Evolutionary conservation across 1,140 invertebrate species (phyloP).

Genomic region (Trinorchestia longiramus): DNA sequence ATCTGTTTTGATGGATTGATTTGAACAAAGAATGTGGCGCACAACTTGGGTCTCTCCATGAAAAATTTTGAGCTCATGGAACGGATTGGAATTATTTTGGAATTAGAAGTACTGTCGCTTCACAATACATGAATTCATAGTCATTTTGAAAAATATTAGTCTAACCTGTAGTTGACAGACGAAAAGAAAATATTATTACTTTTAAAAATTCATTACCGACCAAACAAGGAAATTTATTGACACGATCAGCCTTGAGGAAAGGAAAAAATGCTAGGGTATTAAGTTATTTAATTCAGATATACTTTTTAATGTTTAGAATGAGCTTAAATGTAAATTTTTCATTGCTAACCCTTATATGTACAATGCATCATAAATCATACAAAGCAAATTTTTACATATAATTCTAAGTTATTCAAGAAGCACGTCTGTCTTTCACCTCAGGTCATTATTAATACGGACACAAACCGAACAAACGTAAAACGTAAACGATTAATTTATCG

Average conservation of each 20-base stretch:
- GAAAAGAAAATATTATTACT: not conserved
- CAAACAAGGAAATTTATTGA: not conserved
- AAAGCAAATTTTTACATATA: no score
- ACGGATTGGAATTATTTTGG: not conserved
- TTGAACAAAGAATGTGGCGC: not conserved
- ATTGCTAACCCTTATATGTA: no score
- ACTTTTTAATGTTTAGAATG: not conserved
- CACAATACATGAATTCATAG: not conserved
- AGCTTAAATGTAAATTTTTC: no score
- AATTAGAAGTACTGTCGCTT: not conserved
- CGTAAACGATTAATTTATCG: no score
- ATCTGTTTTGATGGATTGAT: not conserved
- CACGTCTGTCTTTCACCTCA: no score
- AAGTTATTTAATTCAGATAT: not conserved
- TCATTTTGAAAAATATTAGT: not conserved
- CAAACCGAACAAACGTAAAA: no score
- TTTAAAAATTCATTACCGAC: not conserved
- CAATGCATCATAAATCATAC: no score
- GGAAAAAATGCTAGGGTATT: not conserved
- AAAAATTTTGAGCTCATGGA: not conserved
- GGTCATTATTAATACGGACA: no score
- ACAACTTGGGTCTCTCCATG: not conserved
- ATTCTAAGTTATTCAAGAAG: no score
- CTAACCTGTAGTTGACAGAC: not conserved
- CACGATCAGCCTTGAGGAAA: not conserved